These are phyloP conservation scores for Rostratula benghalensis DNA, from an alignment of 2,113 vertebrate species.

Conservation along the genomic window DNA sequence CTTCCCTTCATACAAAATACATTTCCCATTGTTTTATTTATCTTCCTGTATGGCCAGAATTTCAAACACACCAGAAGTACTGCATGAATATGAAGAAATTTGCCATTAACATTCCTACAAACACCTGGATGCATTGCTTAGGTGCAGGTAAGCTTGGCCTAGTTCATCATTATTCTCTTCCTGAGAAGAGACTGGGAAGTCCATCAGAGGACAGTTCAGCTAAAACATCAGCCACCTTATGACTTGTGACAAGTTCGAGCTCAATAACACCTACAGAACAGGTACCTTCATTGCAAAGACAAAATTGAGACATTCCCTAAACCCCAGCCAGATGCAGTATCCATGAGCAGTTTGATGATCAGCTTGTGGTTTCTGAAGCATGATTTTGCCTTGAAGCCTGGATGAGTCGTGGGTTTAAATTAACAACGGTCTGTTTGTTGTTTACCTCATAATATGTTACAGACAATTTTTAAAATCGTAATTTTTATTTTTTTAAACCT, in stretches of 20 bases:
- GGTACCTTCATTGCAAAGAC: not conserved
- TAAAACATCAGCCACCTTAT: not conserved
- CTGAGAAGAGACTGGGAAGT: rapidly evolving
- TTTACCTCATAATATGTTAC: not conserved
- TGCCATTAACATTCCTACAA: not conserved
- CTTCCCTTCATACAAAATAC: not conserved
- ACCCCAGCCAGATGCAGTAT: not conserved
- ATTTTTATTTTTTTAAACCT: not conserved
- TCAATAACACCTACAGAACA: not conserved
- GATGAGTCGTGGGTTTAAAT: not conserved
- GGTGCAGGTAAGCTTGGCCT: not conserved
- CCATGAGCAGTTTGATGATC: not conserved
- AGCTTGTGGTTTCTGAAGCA: not conserved
- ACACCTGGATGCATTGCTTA: not conserved
- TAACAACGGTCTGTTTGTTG: not conserved
- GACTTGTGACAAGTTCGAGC: not conserved
- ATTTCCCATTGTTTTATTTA: not conserved
- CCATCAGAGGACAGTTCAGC: not conserved
- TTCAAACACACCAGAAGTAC: not conserved
- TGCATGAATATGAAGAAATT: not conserved
- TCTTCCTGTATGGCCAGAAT: not conserved
- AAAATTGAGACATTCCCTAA: not conserved
- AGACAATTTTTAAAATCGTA: not conserved
- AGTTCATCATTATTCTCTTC: not conserved
- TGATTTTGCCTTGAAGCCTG: not conserved